Conservation (phyloP, 2,888 invertebrate genomes). For the Conomelus anceps region DNA sequence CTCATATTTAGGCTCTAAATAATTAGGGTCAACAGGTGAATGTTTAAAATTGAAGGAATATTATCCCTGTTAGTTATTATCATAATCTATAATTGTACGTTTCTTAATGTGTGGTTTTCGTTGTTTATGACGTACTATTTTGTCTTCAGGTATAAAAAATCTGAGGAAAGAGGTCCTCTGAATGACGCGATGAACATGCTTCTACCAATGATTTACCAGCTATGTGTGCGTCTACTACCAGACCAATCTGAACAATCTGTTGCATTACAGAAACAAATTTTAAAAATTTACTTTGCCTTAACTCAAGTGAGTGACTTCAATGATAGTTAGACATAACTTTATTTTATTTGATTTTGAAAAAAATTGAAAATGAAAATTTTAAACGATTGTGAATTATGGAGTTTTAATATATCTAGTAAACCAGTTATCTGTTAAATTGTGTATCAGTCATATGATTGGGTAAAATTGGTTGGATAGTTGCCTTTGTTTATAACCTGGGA, state of each 20-base stretch:
- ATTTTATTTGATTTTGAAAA: too few species aligned
- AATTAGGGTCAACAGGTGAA: too few species aligned
- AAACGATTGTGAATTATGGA: neutral
- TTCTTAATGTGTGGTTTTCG: neutral
- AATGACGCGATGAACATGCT: constrained; percentile 93
- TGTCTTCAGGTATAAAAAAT: constrained; percentile 76
- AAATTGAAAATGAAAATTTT: neutral
- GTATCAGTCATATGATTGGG: neutral
- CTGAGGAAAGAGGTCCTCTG: constrained; percentile 80
- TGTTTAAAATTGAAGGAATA: too few species aligned
- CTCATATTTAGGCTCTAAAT: too few species aligned
- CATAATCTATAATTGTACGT: neutral
- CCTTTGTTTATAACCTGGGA: too few species aligned
- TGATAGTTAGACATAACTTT: neutral
- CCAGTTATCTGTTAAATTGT: too few species aligned
- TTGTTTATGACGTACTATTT: neutral
- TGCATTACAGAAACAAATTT: constrained; percentile 86
- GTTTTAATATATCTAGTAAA: too few species aligned
- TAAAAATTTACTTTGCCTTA: constrained; percentile 87
- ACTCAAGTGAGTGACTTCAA: constrained; percentile 73
- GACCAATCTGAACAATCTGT: constrained; percentile 84
- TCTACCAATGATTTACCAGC: constrained; percentile 83
- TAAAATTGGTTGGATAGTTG: too few species aligned
- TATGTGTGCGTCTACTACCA: constrained; percentile 68
- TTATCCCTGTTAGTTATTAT: neutral